A percentile compares a stretch with the other conserved stretches of the same genome.
Conservation (phyloP, 92 coral and sea anemone genomes). For the Zoanthus sociatus region DNA sequence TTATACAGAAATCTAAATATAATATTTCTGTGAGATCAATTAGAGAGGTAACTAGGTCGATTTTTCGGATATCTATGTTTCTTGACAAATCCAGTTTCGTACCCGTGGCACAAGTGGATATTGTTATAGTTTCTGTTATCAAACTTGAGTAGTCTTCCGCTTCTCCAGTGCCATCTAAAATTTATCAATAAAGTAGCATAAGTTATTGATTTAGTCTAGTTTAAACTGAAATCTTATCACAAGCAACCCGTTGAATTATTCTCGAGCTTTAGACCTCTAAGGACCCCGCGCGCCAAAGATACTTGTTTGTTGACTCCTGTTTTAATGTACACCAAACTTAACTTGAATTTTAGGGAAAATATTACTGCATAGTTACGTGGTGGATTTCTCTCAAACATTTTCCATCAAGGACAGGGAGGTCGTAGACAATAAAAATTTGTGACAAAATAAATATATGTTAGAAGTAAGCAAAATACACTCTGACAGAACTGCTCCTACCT, state of each 20-base stretch:
- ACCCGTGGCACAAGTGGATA: conserved; percentile 34
- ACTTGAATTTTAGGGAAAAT: too few species aligned
- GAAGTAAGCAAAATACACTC: conserved; percentile 27
- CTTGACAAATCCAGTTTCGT: conserved; percentile 37
- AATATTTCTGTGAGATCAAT: conserved; percentile 28
- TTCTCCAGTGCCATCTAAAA: conserved; percentile 22
- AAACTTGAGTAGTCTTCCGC: conserved; percentile 8
- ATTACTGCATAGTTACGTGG: too few species aligned
- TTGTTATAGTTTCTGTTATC: not conserved
- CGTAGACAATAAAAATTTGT: conserved; percentile 16
- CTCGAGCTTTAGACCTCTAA: not conserved
- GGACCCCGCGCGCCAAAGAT: too few species aligned
- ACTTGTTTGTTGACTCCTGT: too few species aligned
- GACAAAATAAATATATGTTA: conserved; percentile 5
- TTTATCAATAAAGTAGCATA: conserved; percentile 12
- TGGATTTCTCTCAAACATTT: too few species aligned
- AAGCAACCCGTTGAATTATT: conserved; percentile 20
- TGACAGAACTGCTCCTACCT: conserved; percentile 14
- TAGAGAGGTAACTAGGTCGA: conserved; percentile 35
- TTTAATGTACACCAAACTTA: too few species aligned
- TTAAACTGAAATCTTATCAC: conserved; percentile 11
- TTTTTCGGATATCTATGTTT: conserved; percentile 30
- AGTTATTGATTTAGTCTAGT: conserved; percentile 25
- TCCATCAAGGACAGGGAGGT: too few species aligned
- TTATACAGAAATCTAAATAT: conserved; percentile 16